A percentile compares a stretch with the other conserved stretches of the same genome.
These are phyloP conservation scores for Apolygus lucorum DNA, from an alignment of 1,140 invertebrate genomes.

Conservation along the genomic window DNA sequence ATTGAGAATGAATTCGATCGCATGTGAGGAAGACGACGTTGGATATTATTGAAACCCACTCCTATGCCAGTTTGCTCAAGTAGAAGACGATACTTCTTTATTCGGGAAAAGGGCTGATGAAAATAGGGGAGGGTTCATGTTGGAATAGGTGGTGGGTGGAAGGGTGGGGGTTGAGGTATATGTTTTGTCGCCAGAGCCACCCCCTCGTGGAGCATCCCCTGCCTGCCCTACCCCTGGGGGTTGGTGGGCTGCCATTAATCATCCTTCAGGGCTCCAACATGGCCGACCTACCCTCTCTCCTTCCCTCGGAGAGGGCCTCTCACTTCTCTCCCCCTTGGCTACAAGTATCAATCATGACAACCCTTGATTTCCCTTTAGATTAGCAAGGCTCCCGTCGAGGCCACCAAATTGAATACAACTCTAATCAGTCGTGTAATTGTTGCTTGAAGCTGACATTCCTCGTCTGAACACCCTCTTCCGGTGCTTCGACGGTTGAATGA, in stretches of 20 bases:
- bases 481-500: not conserved
- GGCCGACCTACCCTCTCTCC: not conserved
- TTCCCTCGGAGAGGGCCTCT: not conserved
- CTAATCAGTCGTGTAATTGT: conserved; percentile 16
- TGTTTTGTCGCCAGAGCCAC: conserved; percentile 9
- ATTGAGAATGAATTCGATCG: too few species aligned
- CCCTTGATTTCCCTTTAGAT: conserved; percentile 16
- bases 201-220: not conserved
- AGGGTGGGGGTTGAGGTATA: conserved; percentile 5
- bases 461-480: not conserved
- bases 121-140: conserved; percentile 7
- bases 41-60: not conserved
- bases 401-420: conserved; percentile 15
- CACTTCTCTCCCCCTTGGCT: not conserved
- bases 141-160: not conserved
- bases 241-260: conserved; percentile 13
- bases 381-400: conserved; percentile 14
- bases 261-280: conserved; percentile 14
- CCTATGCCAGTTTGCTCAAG: not conserved
- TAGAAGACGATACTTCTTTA: not conserved
- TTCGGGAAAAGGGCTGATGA: conserved; percentile 4
- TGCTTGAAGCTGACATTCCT: conserved; percentile 12
- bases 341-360: conserved; percentile 16
- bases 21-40: too few species aligned
- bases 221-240: not conserved